These are phyloP conservation scores for Mythimna vitellina DNA, from an alignment of 2,888 invertebrate genomes.

Conservation along the genomic window DNA sequence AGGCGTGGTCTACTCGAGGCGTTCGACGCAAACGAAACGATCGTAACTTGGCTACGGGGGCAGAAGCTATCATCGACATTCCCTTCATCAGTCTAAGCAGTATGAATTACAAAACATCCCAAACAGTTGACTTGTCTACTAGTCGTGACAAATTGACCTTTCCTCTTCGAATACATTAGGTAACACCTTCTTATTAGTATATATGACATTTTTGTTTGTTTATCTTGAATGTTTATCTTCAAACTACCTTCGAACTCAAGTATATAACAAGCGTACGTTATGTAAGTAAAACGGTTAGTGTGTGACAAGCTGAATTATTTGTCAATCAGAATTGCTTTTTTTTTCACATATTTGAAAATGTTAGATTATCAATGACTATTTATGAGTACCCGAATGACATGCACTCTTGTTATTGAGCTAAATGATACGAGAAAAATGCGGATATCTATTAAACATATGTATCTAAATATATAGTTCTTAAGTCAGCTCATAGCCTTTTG, in stretches of 20 bases:
- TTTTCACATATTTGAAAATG: neutral
- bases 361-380: neutral
- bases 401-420: neutral
- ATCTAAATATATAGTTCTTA: neutral
- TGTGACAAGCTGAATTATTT: constrained; percentile 5
- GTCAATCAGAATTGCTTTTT: neutral
- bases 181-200: constrained; percentile 53
- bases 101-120: constrained; percentile 31
- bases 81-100: neutral
- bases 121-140: constrained; percentile 28
- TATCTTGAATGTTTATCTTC: constrained; percentile 49
- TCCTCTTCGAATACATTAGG: constrained; percentile 48
- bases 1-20: too few species aligned
- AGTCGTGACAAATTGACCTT: constrained; percentile 55
- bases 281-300: constrained; percentile 31
- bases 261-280: constrained; percentile 41
- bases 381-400: neutral
- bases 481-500: too few species aligned
- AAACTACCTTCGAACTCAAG: constrained; percentile 54
- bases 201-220: constrained; percentile 56
- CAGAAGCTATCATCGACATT: constrained; percentile 5
- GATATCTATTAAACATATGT: neutral
- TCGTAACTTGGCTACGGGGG: too few species aligned
- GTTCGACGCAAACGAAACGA: too few species aligned
- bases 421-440: neutral